Conservation (phyloP, 2,888 invertebrate genomes). For the Parnassius glacialis region DNA sequence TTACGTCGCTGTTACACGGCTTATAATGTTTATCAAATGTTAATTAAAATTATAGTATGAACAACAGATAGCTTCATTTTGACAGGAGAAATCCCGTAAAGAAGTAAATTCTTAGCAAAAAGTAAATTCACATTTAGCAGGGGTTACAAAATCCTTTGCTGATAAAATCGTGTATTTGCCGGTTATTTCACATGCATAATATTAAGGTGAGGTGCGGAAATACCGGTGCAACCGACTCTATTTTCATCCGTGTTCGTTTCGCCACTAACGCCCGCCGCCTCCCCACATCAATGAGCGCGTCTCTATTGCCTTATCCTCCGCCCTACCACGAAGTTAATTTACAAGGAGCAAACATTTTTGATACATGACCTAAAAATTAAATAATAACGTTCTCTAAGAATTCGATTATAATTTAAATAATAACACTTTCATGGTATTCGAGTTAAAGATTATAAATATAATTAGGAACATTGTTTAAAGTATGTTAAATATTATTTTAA, state of each 20-base stretch:
- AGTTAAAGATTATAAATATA: too few species aligned
- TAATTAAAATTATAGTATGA: too few species aligned
- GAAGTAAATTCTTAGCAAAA: too few species aligned
- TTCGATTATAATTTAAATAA: not conserved
- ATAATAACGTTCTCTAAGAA: too few species aligned
- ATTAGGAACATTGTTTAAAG: too few species aligned
- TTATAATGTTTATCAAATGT: too few species aligned
- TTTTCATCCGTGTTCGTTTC: constrained; percentile 59
- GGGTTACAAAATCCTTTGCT: not conserved
- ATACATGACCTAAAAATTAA: constrained; percentile 32
- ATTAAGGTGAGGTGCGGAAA: constrained; percentile 40
- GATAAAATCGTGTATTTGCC: constrained; percentile 1
- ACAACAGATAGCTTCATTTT: too few species aligned
- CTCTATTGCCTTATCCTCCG: constrained; percentile 49
- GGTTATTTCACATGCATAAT: constrained; percentile 8
- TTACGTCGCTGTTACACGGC: too few species aligned
- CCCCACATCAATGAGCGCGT: constrained; percentile 69
- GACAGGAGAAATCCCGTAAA: too few species aligned
- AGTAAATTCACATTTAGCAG: too few species aligned
- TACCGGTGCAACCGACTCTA: constrained; percentile 45
- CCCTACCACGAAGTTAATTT: constrained; percentile 44
- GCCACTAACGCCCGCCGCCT: constrained; percentile 56
- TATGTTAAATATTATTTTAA: too few species aligned
- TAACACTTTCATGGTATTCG: too few species aligned
- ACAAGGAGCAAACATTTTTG: constrained; percentile 36